Evolutionary conservation across 2,113 vertebrate genomes (phyloP).

Genomic region (Periophthalmus modestus): DNA sequence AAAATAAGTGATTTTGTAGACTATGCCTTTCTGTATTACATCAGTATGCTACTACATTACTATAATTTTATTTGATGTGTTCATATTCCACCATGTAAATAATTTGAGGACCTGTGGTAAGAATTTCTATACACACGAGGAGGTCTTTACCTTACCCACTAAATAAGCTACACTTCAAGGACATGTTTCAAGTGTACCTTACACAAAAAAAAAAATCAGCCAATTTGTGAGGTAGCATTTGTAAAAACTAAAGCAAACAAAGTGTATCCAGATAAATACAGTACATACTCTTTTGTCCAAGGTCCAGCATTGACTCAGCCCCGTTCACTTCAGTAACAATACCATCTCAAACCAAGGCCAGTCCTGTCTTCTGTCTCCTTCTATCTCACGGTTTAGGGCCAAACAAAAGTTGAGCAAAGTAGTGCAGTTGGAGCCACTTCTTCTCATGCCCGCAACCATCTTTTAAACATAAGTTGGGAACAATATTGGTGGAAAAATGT

Average conservation of each 20-base stretch:
- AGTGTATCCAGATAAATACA: conserved; percentile 23
- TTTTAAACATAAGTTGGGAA: conserved; percentile 69
- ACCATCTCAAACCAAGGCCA: conserved; percentile 36
- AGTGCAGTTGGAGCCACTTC: conserved; percentile 56
- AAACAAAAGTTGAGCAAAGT: conserved; percentile 62
- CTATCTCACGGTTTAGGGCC: conserved; percentile 50
- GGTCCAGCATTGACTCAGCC: conserved; percentile 27
- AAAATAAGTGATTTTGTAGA: too few relatives aligned
- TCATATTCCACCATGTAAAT: too few relatives aligned
- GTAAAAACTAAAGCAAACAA: conserved; percentile 6
- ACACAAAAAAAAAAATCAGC: background rate
- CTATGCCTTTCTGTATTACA: too few relatives aligned
- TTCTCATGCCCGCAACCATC: conserved; percentile 54
- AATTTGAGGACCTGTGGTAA: too few relatives aligned
- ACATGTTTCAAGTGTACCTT: background rate
- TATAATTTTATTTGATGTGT: too few relatives aligned
- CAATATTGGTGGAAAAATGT: conserved; percentile 72
- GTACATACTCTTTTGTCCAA: conserved; percentile 23
- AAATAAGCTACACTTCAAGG: background rate
- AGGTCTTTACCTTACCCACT: background rate
- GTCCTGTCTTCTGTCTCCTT: conserved; percentile 28
- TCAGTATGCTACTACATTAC: too few relatives aligned
- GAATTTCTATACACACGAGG: too few relatives aligned
- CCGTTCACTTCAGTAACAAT: conserved; percentile 33
- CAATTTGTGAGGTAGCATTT: background rate